Conservation (phyloP, 2,113 vertebrate genomes). For the Mola mola region DNA sequence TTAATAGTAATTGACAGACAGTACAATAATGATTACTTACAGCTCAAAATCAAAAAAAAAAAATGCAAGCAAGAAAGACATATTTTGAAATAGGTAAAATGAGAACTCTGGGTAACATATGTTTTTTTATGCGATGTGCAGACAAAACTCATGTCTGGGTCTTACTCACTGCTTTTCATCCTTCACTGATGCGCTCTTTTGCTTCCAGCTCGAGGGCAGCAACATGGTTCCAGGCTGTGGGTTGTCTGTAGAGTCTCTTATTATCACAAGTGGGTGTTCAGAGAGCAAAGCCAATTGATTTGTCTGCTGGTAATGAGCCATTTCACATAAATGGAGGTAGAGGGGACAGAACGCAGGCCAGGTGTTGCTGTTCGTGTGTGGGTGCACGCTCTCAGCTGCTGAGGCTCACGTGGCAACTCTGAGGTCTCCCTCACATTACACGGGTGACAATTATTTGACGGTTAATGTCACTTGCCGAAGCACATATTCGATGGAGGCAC, state of each 20-base stretch:
- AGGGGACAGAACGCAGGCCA: slow-evolving; percentile 56
- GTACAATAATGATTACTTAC: too few species aligned
- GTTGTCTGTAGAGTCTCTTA: slow-evolving; percentile 75
- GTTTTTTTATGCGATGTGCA: neutral
- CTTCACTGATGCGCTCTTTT: slow-evolving; percentile 38
- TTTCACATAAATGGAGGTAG: slow-evolving; percentile 71
- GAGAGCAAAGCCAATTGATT: slow-evolving; percentile 80
- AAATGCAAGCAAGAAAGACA: slow-evolving; percentile 2
- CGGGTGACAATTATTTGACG: slow-evolving; percentile 19
- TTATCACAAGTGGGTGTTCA: slow-evolving; percentile 79
- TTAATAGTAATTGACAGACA: too few species aligned
- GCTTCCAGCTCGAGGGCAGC: slow-evolving; percentile 57
- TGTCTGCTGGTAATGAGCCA: slow-evolving; percentile 80
- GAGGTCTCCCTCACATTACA: slow-evolving; percentile 38
- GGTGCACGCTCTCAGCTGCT: slow-evolving; percentile 41
- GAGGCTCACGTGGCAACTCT: slow-evolving; percentile 32
- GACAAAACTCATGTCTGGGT: slow-evolving; percentile 44
- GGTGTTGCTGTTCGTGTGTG: slow-evolving; percentile 64
- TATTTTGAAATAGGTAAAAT: slow-evolving; percentile 8
- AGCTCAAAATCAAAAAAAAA: neutral
- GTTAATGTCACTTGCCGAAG: slow-evolving; percentile 11
- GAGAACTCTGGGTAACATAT: slow-evolving; percentile 2
- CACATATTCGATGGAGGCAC: slow-evolving; percentile 18
- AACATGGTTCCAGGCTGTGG: slow-evolving; percentile 49
- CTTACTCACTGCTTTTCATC: slow-evolving; percentile 56